Conservation (phyloP, 1,140 invertebrate genomes). For the Orius insidiosus region DNA sequence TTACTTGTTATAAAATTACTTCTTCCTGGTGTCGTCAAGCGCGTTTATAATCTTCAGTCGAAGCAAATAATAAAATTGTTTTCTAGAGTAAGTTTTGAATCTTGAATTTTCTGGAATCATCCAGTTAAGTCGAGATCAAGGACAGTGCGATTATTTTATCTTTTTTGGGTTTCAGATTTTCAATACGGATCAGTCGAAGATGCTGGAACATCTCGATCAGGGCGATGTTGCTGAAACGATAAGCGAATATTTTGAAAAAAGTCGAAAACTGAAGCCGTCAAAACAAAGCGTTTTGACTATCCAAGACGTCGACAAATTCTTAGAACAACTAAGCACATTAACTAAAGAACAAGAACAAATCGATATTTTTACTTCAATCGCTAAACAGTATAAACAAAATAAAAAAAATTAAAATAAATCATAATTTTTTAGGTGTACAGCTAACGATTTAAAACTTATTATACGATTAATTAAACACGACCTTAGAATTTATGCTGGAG, state of each 20-base stretch:
- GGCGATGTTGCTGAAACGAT: slow-evolving; percentile 83
- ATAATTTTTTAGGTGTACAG: slow-evolving; percentile 51
- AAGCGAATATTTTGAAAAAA: slow-evolving; percentile 58
- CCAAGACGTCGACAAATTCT: slow-evolving; percentile 55
- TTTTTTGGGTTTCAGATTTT: slow-evolving; percentile 38
- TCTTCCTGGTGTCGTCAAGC: slow-evolving; percentile 63
- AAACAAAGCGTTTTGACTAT: slow-evolving; percentile 54
- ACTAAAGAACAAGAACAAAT: slow-evolving; percentile 80
- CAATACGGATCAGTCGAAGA: slow-evolving; percentile 49
- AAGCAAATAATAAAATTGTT: slow-evolving; percentile 83
- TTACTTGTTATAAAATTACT: slow-evolving; percentile 68
- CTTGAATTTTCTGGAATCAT: not conserved
- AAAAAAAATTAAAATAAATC: slow-evolving; percentile 1
- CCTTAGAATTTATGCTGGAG: slow-evolving; percentile 76
- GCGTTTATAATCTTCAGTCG: slow-evolving; percentile 81
- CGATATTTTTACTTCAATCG: slow-evolving; percentile 51
- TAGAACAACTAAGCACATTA: slow-evolving; percentile 50
- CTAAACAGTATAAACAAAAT: slow-evolving; percentile 33
- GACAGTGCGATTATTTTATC: not conserved
- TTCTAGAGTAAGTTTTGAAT: slow-evolving; percentile 33
- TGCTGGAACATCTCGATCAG: slow-evolving; percentile 71
- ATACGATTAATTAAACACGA: slow-evolving; percentile 80
- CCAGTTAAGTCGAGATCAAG: not conserved
- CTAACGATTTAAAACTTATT: slow-evolving; percentile 70
- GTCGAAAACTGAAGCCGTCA: slow-evolving; percentile 36